Conservation (phyloP, 2,888 invertebrate species). For the Conomelus anceps region DNA sequence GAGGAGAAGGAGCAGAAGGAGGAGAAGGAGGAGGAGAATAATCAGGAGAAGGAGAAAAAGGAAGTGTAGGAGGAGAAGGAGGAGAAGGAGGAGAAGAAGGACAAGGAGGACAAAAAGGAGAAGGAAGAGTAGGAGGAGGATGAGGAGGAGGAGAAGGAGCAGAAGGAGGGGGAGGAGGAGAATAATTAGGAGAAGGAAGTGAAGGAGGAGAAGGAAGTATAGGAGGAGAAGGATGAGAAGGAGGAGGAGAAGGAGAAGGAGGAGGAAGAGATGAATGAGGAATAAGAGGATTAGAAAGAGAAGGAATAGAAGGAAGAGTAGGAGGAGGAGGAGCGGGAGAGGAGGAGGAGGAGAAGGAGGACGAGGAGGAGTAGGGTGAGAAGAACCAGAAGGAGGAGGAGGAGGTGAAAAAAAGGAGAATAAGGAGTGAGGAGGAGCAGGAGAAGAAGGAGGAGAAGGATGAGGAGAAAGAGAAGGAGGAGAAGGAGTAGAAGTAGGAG, state of each 20-base stretch:
- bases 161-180: too few relatives aligned
- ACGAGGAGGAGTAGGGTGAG: too few relatives aligned
- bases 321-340: neutral
- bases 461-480: too few relatives aligned
- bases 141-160: neutral
- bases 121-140: neutral
- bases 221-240: neutral
- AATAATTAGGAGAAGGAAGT: neutral
- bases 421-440: too few relatives aligned
- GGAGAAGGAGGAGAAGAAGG: neutral
- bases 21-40: neutral
- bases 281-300: too few relatives aligned
- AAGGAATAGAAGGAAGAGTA: neutral
- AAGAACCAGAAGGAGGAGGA: too few relatives aligned
- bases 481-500: too few relatives aligned
- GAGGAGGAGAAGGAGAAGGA: neutral
- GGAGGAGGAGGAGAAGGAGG: too few relatives aligned
- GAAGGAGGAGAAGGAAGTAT: neutral
- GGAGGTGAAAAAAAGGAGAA: too few relatives aligned
- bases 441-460: too few relatives aligned
- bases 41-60: neutral
- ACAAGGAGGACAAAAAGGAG: neutral
- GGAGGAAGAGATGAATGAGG: too few relatives aligned
- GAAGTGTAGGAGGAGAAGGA: neutral
- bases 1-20: neutral